A percentile compares a stretch with the other conserved stretches of the same genome.
Evolutionary conservation across 2,797 vertebrate species (phyloP).

Genomic region (Aeoliscus strigatus): DNA sequence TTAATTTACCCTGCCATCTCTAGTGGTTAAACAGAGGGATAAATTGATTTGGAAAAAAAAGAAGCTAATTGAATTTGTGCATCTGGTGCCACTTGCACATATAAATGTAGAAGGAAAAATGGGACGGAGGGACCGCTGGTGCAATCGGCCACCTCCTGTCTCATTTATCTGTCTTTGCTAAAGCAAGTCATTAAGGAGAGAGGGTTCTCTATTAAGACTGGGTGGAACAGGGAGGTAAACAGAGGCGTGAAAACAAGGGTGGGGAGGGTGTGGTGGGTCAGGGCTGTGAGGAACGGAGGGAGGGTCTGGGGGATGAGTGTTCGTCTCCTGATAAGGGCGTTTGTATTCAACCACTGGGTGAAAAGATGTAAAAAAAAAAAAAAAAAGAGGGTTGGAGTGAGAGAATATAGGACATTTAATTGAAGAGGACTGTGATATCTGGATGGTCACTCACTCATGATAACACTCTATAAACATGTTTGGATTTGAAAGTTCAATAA

Average conservation of each 20-base stretch:
- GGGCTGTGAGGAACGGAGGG: constrained; percentile 24
- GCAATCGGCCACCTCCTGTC: constrained; percentile 51
- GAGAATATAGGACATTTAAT: constrained; percentile 47
- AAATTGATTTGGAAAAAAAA: constrained; percentile 35
- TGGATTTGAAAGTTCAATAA: not conserved
- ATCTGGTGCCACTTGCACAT: constrained; percentile 49
- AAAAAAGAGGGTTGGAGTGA: constrained; percentile 11
- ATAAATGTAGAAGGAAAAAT: constrained; percentile 40
- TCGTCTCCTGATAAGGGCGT: constrained; percentile 79
- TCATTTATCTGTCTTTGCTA: constrained; percentile 48
- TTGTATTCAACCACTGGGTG: constrained; percentile 71
- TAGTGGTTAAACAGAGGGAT: constrained; percentile 59
- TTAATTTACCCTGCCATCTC: constrained; percentile 61
- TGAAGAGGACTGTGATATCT: constrained; percentile 41
- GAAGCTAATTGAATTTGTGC: constrained; percentile 71
- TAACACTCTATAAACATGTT: too few species aligned
- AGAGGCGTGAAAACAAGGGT: constrained; percentile 73
- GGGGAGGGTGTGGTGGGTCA: constrained; percentile 34
- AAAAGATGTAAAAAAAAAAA: constrained; percentile 34
- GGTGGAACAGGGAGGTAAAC: constrained; percentile 68
- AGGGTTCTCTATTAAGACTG: constrained; percentile 56
- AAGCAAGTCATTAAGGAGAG: constrained; percentile 64
- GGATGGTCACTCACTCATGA: too few species aligned
- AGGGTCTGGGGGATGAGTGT: constrained; percentile 67
- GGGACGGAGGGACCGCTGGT: constrained; percentile 22